Percentiles rank a stretch among this genome's conserved stretches.
These are phyloP conservation scores for Sprattus sprattus DNA, from an alignment of 2,113 vertebrate species.

Conservation along the genomic window DNA sequence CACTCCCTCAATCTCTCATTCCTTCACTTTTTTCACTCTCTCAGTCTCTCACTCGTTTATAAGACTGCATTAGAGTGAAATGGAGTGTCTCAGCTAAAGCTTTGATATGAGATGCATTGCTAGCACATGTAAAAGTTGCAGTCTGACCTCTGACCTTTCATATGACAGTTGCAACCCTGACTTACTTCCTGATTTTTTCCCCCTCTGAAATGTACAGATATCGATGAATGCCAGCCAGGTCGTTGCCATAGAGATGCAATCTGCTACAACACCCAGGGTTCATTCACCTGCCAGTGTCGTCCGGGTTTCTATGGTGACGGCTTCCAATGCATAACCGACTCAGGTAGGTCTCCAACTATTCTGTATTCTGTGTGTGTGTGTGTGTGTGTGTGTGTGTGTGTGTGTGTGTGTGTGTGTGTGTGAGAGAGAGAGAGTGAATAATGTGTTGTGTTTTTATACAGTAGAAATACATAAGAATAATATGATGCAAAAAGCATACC, in stretches of 20 bases:
- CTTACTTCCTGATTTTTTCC: not conserved
- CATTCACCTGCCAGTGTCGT: constrained; percentile 83
- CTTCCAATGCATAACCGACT: constrained; percentile 72
- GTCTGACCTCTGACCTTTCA: too few relatives aligned
- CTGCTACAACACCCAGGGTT: constrained; percentile 86
- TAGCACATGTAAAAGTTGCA: too few relatives aligned
- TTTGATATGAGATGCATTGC: too few relatives aligned
- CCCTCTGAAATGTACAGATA: constrained; percentile 66
- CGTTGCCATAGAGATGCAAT: constrained; percentile 80
- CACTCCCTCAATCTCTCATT: too few relatives aligned
- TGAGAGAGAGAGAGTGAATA: not conserved
- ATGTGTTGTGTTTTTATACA: not conserved
- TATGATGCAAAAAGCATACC: not conserved
- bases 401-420: not conserved
- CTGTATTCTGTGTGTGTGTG: not conserved
- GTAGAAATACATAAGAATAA: not conserved
- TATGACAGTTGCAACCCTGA: too few relatives aligned
- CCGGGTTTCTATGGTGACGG: constrained; percentile 85
- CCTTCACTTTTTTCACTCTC: too few relatives aligned
- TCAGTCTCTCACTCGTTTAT: too few relatives aligned
- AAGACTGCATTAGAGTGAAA: too few relatives aligned
- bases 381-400: not conserved
- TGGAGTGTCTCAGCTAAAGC: too few relatives aligned
- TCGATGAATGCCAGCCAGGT: constrained; percentile 81
- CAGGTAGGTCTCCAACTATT: constrained; percentile 47